A percentile compares a stretch with the other conserved stretches of the same genome.
phyloP scores from a whole-genome alignment of 2,113 vertebrate species.

The Spilogale gracilis region DNA sequence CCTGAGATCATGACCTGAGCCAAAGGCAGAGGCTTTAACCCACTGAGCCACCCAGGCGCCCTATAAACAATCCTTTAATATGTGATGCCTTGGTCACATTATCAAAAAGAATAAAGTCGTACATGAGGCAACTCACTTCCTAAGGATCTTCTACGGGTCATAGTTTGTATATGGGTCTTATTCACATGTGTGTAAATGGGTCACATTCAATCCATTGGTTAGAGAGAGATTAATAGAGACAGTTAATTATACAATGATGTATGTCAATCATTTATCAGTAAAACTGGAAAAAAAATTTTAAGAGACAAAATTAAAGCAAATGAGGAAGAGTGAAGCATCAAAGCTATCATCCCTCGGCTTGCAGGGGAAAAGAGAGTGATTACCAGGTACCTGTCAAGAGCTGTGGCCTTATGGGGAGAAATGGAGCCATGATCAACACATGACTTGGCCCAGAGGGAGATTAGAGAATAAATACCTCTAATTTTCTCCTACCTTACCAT shows the following conservation, averaged over 20 bases:
- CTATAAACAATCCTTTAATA: background rate
- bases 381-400: too few relatives aligned
- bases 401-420: background rate
- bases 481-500: background rate
- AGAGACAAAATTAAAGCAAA: background rate
- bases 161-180: background rate
- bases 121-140: background rate
- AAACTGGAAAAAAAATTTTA: background rate
- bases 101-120: background rate
- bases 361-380: background rate
- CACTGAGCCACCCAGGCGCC: too few relatives aligned
- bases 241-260: background rate
- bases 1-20: too few relatives aligned
- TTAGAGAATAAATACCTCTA: background rate
- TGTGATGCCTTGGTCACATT: background rate
- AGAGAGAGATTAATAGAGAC: background rate
- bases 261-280: background rate
- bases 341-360: background rate
- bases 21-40: too few relatives aligned
- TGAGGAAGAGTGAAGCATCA: background rate
- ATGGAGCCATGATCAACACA: background rate
- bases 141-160: background rate
- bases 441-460: background rate
- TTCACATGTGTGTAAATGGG: too few relatives aligned
- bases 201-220: background rate